Percentiles rank a stretch among this genome's conserved stretches.
Conservation (phyloP, 1,140 invertebrate genomes). For the Penaeus vannamei region DNA sequence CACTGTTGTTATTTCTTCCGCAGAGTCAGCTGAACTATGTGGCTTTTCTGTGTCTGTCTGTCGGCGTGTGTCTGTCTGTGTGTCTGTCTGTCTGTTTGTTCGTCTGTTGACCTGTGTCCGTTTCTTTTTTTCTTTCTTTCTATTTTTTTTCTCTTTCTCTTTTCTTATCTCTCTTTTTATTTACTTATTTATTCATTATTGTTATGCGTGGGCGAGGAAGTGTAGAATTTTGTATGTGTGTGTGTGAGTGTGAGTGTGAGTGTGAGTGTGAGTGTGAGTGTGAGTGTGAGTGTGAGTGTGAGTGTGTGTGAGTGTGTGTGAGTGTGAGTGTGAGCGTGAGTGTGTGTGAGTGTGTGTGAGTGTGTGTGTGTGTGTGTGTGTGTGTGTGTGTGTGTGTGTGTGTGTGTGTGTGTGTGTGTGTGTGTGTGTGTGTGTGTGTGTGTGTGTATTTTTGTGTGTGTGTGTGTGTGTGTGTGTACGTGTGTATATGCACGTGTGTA, state of each 20-base stretch:
- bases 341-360: not conserved
- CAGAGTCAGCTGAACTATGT: too few relatives aligned
- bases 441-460: not conserved
- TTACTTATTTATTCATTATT: not conserved
- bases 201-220: not conserved
- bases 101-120: too few relatives aligned
- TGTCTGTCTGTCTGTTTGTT: too few relatives aligned
- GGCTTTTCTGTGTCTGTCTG: too few relatives aligned
- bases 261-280: not conserved
- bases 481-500: not conserved
- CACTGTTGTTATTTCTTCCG: too few relatives aligned
- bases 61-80: too few relatives aligned
- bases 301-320: too few relatives aligned
- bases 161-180: too few relatives aligned
- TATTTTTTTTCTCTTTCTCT: too few relatives aligned
- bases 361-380: not conserved
- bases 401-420: conserved; percentile 16
- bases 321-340: not conserved
- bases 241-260: not conserved
- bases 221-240: not conserved
- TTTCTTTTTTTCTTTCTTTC: too few relatives aligned
- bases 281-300: too few relatives aligned
- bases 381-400: conserved; percentile 16
- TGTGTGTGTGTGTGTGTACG: not conserved
- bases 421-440: conserved; percentile 7